These are phyloP conservation scores for Candoia aspera DNA, from an alignment of 2,113 vertebrate species.

Conservation along the genomic window DNA sequence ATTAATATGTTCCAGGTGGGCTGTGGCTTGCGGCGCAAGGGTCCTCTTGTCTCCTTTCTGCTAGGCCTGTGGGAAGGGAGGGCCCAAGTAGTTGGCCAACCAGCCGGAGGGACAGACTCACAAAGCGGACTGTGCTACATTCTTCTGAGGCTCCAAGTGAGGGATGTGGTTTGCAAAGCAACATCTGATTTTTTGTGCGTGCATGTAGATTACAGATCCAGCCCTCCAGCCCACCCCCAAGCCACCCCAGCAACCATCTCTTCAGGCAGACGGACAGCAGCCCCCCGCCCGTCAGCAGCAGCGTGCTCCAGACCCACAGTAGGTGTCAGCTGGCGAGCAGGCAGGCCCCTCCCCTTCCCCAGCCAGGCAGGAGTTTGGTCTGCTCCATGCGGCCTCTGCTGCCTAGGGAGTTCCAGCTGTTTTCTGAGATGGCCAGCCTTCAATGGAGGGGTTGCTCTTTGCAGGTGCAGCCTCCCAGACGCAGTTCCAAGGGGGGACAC, in stretches of 20 bases:
- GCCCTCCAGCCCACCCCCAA: slow-evolving; percentile 95
- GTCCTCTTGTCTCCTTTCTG: no score
- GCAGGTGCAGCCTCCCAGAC: slow-evolving; percentile 81
- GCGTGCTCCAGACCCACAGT: slow-evolving; percentile 90
- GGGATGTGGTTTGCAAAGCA: not conserved
- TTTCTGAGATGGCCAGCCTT: accelerated
- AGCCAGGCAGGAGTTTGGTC: not conserved
- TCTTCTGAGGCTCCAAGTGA: not conserved
- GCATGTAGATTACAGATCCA: slow-evolving; percentile 90
- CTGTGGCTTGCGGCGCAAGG: not conserved
- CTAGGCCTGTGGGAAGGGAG: no score
- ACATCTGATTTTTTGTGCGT: slow-evolving; percentile 45
- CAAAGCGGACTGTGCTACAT: no score
- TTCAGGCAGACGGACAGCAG: slow-evolving; percentile 94
- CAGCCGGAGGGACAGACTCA: not conserved
- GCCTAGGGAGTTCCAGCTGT: not conserved
- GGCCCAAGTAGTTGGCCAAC: not conserved
- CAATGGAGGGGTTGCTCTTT: slow-evolving; percentile 35
- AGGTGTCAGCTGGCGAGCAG: slow-evolving; percentile 24
- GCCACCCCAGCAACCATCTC: slow-evolving; percentile 95
- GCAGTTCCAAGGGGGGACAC: slow-evolving; percentile 82
- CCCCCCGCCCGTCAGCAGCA: slow-evolving; percentile 86
- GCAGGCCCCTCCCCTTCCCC: not conserved
- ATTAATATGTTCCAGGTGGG: no score
- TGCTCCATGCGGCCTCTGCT: not conserved